These are phyloP conservation scores for Trachelus troglodyta DNA, from an alignment of 2,888 invertebrate species.

Conservation along the genomic window DNA sequence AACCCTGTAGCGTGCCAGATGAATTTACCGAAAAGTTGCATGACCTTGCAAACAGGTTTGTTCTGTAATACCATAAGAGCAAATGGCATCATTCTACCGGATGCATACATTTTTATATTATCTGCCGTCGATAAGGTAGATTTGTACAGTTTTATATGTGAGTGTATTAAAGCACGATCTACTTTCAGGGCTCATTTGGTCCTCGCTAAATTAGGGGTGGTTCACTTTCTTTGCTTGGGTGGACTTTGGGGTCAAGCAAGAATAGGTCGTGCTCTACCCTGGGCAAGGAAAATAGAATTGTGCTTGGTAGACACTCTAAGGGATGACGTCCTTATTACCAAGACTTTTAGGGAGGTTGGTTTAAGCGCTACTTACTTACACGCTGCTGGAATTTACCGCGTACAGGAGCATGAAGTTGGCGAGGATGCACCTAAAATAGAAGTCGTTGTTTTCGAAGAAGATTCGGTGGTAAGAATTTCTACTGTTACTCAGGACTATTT, in stretches of 20 bases:
- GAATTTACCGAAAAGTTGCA: conserved; percentile 55
- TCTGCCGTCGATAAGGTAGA: too few species aligned
- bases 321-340: conserved; percentile 67
- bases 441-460: conserved; percentile 68
- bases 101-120: not conserved
- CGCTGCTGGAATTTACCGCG: conserved; percentile 68
- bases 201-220: conserved; percentile 65
- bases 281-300: conserved; percentile 69
- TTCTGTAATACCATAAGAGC: not conserved
- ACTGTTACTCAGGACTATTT: not conserved
- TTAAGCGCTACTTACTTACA: conserved; percentile 67
- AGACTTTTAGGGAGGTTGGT: conserved; percentile 66
- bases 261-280: conserved; percentile 68
- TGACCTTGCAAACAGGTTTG: conserved; percentile 52
- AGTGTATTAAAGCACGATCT: not conserved
- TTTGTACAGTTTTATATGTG: not conserved
- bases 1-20: conserved; percentile 57
- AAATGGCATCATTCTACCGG: not conserved
- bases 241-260: conserved; percentile 71
- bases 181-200: conserved; percentile 61
- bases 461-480: conserved; percentile 58
- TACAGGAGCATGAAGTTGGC: conserved; percentile 56
- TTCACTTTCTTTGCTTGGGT: conserved; percentile 71
- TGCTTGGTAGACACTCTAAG: conserved; percentile 67
- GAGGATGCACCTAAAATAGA: conserved; percentile 61